phyloP scores from a whole-genome alignment of 2,888 invertebrate species.

The Anodontia alba region DNA sequence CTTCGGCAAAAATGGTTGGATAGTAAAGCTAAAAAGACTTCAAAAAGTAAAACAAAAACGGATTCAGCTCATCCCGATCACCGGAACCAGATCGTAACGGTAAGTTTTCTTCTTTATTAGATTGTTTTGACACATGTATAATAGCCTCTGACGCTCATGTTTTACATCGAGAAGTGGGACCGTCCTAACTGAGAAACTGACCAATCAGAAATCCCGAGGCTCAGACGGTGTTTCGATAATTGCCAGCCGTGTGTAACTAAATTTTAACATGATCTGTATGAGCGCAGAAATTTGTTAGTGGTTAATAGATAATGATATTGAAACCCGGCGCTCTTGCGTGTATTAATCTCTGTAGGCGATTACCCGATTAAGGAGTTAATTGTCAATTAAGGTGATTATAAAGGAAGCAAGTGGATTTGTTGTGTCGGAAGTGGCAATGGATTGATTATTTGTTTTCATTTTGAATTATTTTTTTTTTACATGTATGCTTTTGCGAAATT shows the following conservation, averaged over 20 bases:
- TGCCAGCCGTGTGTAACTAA: slow-evolving; percentile 59
- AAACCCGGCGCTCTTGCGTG: neutral
- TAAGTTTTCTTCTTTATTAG: slow-evolving; percentile 58
- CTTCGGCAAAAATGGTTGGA: slow-evolving; percentile 96
- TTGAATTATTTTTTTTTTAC: too few relatives aligned
- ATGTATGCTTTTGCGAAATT: too few relatives aligned
- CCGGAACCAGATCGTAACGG: slow-evolving; percentile 74
- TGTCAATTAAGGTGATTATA: slow-evolving; percentile 52
- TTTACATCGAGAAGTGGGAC: slow-evolving; percentile 49
- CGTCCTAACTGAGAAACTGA: slow-evolving; percentile 46
- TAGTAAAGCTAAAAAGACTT: slow-evolving; percentile 93
- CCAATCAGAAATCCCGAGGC: slow-evolving; percentile 52
- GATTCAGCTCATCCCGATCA: slow-evolving; percentile 67
- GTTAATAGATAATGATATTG: slow-evolving; percentile 39
- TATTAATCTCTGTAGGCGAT: slow-evolving; percentile 52
- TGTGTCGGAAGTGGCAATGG: neutral
- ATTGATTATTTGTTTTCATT: too few relatives aligned
- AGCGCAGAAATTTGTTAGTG: slow-evolving; percentile 53
- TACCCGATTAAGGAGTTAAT: slow-evolving; percentile 40
- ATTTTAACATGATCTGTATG: slow-evolving; percentile 57
- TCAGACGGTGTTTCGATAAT: slow-evolving; percentile 55
- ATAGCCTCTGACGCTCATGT: neutral
- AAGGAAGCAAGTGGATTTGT: neutral
- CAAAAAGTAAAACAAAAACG: slow-evolving; percentile 68
- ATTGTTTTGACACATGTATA: slow-evolving; percentile 19